Base-by-base conservation (phyloP, 2,888 invertebrate genomes). In the Eutolmus rufibarbis region DNA sequence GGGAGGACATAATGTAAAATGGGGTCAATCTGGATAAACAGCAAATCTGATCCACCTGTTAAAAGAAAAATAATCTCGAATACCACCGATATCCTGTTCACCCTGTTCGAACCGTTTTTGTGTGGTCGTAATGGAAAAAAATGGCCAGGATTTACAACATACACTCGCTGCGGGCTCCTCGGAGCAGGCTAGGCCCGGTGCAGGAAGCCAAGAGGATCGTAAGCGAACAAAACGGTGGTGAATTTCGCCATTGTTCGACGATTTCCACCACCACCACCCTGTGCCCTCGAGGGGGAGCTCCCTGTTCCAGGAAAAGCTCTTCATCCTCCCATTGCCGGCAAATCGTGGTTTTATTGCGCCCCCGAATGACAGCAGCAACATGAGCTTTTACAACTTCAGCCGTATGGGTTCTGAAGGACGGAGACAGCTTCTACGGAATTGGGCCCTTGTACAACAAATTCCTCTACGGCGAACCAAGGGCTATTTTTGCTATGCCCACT, bases 31-130 rank as follows among this genome's bases (percentile, higher is more conserved):
- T 85, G 74, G 43, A 85, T 74, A 74, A 85, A 40, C 74, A 85
- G 51, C 28, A 85, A 85, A 74, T 28, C 40, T 40, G 46, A 85
- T 74, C 85, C 85, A 85, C 85, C 85, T 85, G 85, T 85, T 85
- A 85, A 85, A 85, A 31, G 56, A 19, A 66, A 82, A 34, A 37
- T 57, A 78, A 78, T 78, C 78, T 78, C 40, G 23, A 78, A 78
- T 43, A 46, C 78, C 4, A 76, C 16, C 76, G 19, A 78, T 43
- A 78, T 78, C 43, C 43, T 78, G 78, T 2, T 23, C 78, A 23
- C 8, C 28, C 46, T 78, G 43, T 19, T 43, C 77, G 37, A 57
- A 23, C 19, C 19, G 37, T 23, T n/a, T 78, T 78, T 23, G 78
- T 66, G 66, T 66, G 66, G 23, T 66, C 19, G 66, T 66, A 19